Percentiles rank a stretch among this genome's conserved stretches.
Evolutionary conservation across 1,140 invertebrate species (phyloP).

Genomic region (Hesperophylax magnus): DNA sequence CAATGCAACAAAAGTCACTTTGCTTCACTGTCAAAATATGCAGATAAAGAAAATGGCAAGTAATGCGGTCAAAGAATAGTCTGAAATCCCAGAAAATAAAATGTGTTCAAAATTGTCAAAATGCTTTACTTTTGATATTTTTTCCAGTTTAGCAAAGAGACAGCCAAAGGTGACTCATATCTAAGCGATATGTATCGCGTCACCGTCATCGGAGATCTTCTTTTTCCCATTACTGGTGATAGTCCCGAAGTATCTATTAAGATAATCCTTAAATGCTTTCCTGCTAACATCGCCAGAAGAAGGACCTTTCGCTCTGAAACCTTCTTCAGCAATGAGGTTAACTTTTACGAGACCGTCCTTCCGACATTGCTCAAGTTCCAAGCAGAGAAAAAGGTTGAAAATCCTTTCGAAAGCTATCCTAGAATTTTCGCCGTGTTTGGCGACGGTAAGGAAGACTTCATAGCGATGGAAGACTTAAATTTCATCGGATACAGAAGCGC

Average conservation of each 20-base stretch:
- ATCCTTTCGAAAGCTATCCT: slow-evolving; percentile 71
- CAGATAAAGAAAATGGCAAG: too few relatives aligned
- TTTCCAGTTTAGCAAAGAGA: slow-evolving; percentile 44
- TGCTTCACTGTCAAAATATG: too few relatives aligned
- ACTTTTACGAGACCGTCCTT: slow-evolving; percentile 72
- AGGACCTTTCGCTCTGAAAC: slow-evolving; percentile 73
- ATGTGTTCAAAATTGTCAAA: too few relatives aligned
- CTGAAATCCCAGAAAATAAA: too few relatives aligned
- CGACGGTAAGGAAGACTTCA: slow-evolving; percentile 77
- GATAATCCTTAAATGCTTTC: slow-evolving; percentile 73
- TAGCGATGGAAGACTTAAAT: slow-evolving; percentile 77
- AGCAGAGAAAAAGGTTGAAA: slow-evolving; percentile 62
- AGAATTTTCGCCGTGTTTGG: slow-evolving; percentile 70
- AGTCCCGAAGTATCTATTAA: slow-evolving; percentile 55
- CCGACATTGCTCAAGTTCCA: slow-evolving; percentile 67
- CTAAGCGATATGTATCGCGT: slow-evolving; percentile 71
- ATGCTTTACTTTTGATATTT: neutral
- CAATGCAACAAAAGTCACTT: too few relatives aligned
- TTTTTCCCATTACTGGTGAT: slow-evolving; percentile 57
- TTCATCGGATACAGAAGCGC: slow-evolving; percentile 69
- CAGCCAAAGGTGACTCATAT: slow-evolving; percentile 73
- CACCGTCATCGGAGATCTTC: slow-evolving; percentile 64
- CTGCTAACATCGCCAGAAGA: slow-evolving; percentile 71
- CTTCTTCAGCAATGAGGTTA: slow-evolving; percentile 76
- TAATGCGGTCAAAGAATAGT: too few relatives aligned